Percentiles rank a stretch among this genome's conserved stretches.
phyloP scores from a whole-genome alignment of 1,140 invertebrate species.

The Manduca sexta region DNA sequence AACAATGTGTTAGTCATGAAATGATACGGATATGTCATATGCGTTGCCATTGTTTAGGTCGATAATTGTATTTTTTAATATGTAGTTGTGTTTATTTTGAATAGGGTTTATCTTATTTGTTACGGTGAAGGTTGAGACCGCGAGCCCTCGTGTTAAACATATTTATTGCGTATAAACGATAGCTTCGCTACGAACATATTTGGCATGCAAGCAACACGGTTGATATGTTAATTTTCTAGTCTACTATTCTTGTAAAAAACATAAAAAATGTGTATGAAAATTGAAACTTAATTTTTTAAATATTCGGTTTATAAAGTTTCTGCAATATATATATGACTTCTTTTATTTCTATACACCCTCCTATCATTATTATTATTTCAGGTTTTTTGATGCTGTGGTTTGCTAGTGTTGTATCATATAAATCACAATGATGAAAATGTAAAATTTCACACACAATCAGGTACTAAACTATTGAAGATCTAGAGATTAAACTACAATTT shows the following conservation, averaged over 20 bases:
- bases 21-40: slow-evolving; percentile 55
- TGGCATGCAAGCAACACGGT: slow-evolving; percentile 44
- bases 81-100: slow-evolving; percentile 36
- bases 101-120: slow-evolving; percentile 45
- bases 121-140: slow-evolving; percentile 43
- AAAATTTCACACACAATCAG: too few relatives aligned
- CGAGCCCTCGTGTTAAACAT: slow-evolving; percentile 30
- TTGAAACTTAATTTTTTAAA: slow-evolving; percentile 58
- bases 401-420: too few relatives aligned
- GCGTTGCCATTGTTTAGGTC: slow-evolving; percentile 67
- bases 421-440: too few relatives aligned
- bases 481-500: too few relatives aligned
- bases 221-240: slow-evolving; percentile 68
- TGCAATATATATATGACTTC: slow-evolving; percentile 43
- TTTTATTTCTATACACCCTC: not conserved
- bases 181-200: slow-evolving; percentile 33
- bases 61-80: slow-evolving; percentile 32
- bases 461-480: too few relatives aligned
- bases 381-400: too few relatives aligned
- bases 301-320: slow-evolving; percentile 69
- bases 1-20: slow-evolving; percentile 52
- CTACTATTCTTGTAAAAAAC: slow-evolving; percentile 64
- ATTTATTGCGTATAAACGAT: slow-evolving; percentile 25
- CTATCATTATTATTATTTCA: too few relatives aligned
- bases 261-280: slow-evolving; percentile 50